Evolutionary conservation across 1,140 invertebrate genomes (phyloP).

Genomic region (Gyrodactylus bullatarudis): DNA sequence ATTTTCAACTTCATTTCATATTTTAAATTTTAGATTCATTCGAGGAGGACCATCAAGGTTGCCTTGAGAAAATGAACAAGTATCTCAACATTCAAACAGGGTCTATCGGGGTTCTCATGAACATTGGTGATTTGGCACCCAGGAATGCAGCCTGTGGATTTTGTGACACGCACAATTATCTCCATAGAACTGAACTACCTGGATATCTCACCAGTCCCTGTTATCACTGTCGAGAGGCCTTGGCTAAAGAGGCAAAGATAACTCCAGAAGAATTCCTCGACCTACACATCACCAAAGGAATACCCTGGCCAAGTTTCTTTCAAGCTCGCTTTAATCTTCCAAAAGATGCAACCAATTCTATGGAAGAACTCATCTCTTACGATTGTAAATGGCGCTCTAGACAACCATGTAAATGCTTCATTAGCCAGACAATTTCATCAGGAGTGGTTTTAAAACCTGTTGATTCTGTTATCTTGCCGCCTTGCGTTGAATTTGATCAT

Average conservation of each 20-base stretch:
- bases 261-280: background rate
- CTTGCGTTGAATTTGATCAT: constrained; percentile 2
- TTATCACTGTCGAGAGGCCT: constrained; percentile 3
- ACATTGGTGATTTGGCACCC: background rate
- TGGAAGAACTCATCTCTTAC: constrained; percentile 1
- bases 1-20: no score
- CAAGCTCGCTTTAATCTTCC: constrained; percentile 4
- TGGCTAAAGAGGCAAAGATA: constrained; percentile 5
- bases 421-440: background rate
- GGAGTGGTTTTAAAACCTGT: background rate
- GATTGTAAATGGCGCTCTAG: constrained; percentile 1
- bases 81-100: background rate
- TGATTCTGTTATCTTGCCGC: background rate
- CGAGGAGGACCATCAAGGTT: no score
- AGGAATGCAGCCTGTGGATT: background rate
- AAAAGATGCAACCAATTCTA: background rate
- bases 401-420: background rate
- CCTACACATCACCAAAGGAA: background rate
- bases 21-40: no score
- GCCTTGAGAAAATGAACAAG: background rate
- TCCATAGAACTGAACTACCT: background rate
- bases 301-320: constrained; percentile 2
- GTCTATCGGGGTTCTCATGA: background rate
- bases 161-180: background rate
- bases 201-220: background rate